These are phyloP conservation scores for Drosophila erecta DNA, from an alignment of 1,140 invertebrate species.

Conservation along the genomic window DNA sequence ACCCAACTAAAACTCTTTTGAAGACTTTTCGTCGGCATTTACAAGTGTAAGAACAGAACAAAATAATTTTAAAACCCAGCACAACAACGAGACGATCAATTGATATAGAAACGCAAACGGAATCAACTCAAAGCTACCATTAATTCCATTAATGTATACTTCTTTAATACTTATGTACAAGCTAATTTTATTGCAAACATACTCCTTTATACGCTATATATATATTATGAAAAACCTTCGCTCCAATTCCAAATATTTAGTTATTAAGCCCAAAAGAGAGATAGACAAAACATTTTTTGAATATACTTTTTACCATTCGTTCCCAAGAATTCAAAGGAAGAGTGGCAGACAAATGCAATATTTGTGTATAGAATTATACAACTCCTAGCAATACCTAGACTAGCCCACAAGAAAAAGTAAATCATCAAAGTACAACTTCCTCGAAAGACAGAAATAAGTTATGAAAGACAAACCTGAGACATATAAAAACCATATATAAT, in stretches of 20 bases:
- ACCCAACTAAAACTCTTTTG: slow-evolving; percentile 52
- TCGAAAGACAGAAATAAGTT: slow-evolving; percentile 55
- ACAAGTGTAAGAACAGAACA: slow-evolving; percentile 19
- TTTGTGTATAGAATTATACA: slow-evolving; percentile 34
- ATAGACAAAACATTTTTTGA: slow-evolving; percentile 31
- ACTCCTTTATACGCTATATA: slow-evolving; percentile 32
- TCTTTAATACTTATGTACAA: slow-evolving; percentile 43
- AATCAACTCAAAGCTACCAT: slow-evolving; percentile 32
- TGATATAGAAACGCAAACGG: slow-evolving; percentile 18
- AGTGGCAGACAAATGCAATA: slow-evolving; percentile 57
- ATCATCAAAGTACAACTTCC: slow-evolving; percentile 61
- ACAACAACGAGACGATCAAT: slow-evolving; percentile 22
- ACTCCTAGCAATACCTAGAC: slow-evolving; percentile 40
- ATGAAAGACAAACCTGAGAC: slow-evolving; percentile 67
- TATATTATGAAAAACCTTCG: slow-evolving; percentile 63
- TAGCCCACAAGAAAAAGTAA: slow-evolving; percentile 40
- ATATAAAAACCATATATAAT: slow-evolving; percentile 44
- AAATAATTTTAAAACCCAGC: slow-evolving; percentile 48
- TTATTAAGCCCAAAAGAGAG: slow-evolving; percentile 54
- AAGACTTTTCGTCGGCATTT: slow-evolving; percentile 66
- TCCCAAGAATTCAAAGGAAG: slow-evolving; percentile 19
- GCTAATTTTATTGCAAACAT: slow-evolving; percentile 49
- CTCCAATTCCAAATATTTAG: slow-evolving; percentile 82
- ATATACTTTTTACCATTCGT: slow-evolving; percentile 42
- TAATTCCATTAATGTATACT: slow-evolving; percentile 63